Conservation (phyloP, 2,113 vertebrate genomes). For the Paracanthobrama guichenoti region DNA sequence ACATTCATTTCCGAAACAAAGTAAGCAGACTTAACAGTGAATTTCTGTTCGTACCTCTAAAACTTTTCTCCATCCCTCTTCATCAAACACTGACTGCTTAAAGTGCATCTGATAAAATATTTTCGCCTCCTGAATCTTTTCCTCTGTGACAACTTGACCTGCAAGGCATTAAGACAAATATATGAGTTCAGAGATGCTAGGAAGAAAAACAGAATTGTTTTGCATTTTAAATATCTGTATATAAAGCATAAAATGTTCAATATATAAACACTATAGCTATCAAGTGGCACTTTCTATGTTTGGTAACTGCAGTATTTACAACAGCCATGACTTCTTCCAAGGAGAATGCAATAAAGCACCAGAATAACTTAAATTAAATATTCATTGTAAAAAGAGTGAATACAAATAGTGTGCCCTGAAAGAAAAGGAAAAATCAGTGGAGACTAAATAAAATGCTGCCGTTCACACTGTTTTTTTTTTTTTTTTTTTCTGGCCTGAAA, state of each 20-base stretch:
- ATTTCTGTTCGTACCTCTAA: slow-evolving; percentile 67
- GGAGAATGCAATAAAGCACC: not conserved
- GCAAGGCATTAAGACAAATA: not conserved
- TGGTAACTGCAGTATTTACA: not conserved
- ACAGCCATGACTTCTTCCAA: not conserved
- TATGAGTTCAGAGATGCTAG: not conserved
- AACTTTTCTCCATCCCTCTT: slow-evolving; percentile 77
- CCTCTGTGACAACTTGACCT: slow-evolving; percentile 76
- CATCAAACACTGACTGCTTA: slow-evolving; percentile 74
- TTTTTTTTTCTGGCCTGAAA: not conserved
- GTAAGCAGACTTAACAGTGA: not conserved
- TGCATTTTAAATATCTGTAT: not conserved
- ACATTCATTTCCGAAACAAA: slow-evolving; percentile 14
- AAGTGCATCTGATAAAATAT: slow-evolving; percentile 78
- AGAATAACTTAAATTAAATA: not conserved
- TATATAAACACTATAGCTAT: not conserved
- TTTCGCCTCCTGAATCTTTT: slow-evolving; percentile 80
- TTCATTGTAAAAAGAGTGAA: not conserved
- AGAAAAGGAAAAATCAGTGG: not conserved
- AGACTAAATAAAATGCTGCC: not conserved
- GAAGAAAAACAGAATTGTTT: not conserved
- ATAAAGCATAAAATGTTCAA: not conserved
- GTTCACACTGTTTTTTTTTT: not conserved
- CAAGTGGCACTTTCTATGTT: not conserved
- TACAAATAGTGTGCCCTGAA: not conserved